Base-by-base conservation (phyloP, 2,888 invertebrate species). In the Lymantria dispar region DNA sequence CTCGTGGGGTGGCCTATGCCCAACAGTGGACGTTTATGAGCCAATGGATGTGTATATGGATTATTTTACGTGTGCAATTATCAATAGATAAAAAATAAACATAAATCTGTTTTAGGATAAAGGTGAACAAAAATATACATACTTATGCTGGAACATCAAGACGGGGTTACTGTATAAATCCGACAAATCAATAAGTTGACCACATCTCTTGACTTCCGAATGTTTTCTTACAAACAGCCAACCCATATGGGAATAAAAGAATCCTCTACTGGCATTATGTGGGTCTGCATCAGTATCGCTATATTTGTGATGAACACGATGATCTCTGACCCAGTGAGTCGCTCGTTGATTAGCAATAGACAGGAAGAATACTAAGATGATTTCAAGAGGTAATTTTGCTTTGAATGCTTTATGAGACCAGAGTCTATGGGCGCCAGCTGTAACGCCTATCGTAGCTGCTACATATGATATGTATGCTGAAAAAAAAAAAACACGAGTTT, bases 201-300 rank as follows among this genome's bases (percentile, higher is more conserved):
- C 96, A 68, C 95, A 94, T 45, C 81, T 88, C 60, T 89, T 94
- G 11, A 97, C 95, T 54, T 95, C 94, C 0, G 95, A 94, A 70
- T 97, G 96, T 75, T 96, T 96, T 55, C 92, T 92, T 66, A 93
- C 93, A 53, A 97, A 74, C 43, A 97, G 81, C 97, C 97, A 97
- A 12, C 97, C 97, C 47, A 96, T 91, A 78, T 97, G 97, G 0
- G 96, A 92, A 80, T 96, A 97, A 90, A 97, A 96, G 83, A 97
- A 95, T 7, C 97, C 97, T 31, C 95, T 87, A 11, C 74, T 93
- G 1, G 95, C 94, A 73, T 96, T 96, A 76, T 96, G 95, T 0
- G 96, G n/a, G n/a, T n/a, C n/a, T n/a, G n/a, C n/a, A n/a, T n/a
- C n/a, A n/a, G n/a, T n/a, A n/a, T n/a, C n/a, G 52, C 94, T 94